These are phyloP conservation scores for Nesidiocoris tenuis DNA, from an alignment of 2,888 invertebrate species.

Conservation along the genomic window DNA sequence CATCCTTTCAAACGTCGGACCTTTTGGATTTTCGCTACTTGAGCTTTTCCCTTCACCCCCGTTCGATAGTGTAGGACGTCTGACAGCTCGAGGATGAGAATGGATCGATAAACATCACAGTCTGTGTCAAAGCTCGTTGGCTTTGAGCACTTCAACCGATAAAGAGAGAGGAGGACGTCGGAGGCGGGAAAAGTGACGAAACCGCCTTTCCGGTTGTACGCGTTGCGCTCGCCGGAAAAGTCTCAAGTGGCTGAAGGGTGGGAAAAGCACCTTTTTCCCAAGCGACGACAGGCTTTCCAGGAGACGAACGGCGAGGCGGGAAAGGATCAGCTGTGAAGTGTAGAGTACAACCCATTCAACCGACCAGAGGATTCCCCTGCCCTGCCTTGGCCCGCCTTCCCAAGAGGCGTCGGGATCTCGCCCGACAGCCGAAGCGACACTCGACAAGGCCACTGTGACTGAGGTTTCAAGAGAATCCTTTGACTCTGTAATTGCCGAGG, in stretches of 20 bases:
- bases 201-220: not conserved
- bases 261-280: not conserved
- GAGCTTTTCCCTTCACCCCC: not conserved
- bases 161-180: not conserved
- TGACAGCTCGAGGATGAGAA: not conserved
- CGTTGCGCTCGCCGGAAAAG: not conserved
- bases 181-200: too few species aligned
- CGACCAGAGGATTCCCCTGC: not conserved
- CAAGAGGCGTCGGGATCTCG: not conserved
- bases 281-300: not conserved
- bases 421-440: not conserved
- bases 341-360: conserved; percentile 39
- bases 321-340: conserved; percentile 33
- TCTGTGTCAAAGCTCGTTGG: not conserved
- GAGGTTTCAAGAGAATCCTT: conserved; percentile 3
- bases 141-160: not conserved
- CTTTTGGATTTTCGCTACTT: not conserved
- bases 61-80: too few species aligned
- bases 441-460: not conserved
- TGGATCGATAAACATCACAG: not conserved
- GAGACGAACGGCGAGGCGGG: not conserved
- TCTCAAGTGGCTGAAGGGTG: not conserved
- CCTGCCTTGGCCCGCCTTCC: not conserved
- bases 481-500: conserved; percentile 9
- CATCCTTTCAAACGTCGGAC: not conserved